Evolutionary conservation across 2,113 vertebrate genomes (phyloP).

Genomic region (Enhydra lutris): DNA sequence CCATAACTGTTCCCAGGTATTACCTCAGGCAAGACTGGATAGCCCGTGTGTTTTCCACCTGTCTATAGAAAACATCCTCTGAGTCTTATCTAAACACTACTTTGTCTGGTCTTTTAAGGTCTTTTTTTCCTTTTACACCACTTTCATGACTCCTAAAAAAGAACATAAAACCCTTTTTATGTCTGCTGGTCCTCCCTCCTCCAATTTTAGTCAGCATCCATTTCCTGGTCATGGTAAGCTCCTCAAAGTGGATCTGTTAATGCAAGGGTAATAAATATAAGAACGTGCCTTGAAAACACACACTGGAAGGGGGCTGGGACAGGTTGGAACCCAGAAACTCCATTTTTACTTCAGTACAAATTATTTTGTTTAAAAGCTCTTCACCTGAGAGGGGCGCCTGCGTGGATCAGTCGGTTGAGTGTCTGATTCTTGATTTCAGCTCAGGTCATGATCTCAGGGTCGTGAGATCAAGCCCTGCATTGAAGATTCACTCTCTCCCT

Average conservation of each 20-base stretch:
- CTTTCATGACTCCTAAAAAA: constrained; percentile 76
- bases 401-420: neutral
- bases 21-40: neutral
- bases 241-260: constrained; percentile 73
- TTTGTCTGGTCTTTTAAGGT: constrained; percentile 62
- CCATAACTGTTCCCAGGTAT: neutral
- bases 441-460: neutral
- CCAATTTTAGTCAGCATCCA: constrained; percentile 66
- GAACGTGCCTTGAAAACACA: constrained; percentile 72
- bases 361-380: constrained; percentile 29
- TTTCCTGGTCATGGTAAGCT: constrained; percentile 79
- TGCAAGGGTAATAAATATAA: constrained; percentile 75
- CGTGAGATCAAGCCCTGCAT: neutral
- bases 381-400: neutral
- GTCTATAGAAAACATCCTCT: neutral
- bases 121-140: constrained; percentile 52
- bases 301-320: neutral
- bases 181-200: constrained; percentile 67
- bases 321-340: constrained; percentile 3
- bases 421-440: neutral
- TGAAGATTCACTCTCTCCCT: neutral
- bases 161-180: constrained; percentile 83
- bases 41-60: neutral
- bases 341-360: constrained; percentile 23
- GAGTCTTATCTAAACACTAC: constrained; percentile 54